Evolutionary conservation across 2,888 invertebrate species (phyloP).

Genomic region (Polia nebulosa): DNA sequence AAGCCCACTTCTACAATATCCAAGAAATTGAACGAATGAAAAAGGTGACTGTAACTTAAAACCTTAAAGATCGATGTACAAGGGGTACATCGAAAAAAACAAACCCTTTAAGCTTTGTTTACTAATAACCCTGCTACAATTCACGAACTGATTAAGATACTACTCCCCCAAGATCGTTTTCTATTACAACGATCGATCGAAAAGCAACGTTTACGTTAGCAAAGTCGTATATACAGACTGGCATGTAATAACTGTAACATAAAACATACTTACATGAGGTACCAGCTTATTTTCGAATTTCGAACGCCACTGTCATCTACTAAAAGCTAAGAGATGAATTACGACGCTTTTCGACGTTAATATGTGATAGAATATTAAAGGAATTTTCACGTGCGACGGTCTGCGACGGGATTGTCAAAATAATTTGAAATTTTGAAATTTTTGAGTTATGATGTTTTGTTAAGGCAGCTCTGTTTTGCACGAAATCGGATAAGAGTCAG

Average conservation of each 20-base stretch:
- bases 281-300: slow-evolving; percentile 56
- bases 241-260: slow-evolving; percentile 44
- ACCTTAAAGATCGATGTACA: background rate
- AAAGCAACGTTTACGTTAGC: slow-evolving; percentile 1
- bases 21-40: too few relatives aligned
- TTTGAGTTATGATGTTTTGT: slow-evolving; percentile 23
- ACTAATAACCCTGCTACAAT: background rate
- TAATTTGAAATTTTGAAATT: slow-evolving; percentile 37
- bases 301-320: slow-evolving; percentile 57
- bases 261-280: slow-evolving; percentile 54
- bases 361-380: slow-evolving; percentile 71
- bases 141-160: slow-evolving; percentile 10
- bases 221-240: slow-evolving; percentile 22
- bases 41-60: background rate
- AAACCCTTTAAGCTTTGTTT: background rate
- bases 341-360: slow-evolving; percentile 74
- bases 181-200: slow-evolving; percentile 19
- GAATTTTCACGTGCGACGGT: slow-evolving; percentile 65
- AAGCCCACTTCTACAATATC: background rate
- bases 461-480: background rate
- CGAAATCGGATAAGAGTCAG: background rate
- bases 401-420: slow-evolving; percentile 25
- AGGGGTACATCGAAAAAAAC: background rate
- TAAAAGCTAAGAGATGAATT: slow-evolving; percentile 74
- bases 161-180: slow-evolving; percentile 17